Base-by-base conservation (phyloP, 2,888 invertebrate species). In the Lepidochitona cinerea region DNA sequence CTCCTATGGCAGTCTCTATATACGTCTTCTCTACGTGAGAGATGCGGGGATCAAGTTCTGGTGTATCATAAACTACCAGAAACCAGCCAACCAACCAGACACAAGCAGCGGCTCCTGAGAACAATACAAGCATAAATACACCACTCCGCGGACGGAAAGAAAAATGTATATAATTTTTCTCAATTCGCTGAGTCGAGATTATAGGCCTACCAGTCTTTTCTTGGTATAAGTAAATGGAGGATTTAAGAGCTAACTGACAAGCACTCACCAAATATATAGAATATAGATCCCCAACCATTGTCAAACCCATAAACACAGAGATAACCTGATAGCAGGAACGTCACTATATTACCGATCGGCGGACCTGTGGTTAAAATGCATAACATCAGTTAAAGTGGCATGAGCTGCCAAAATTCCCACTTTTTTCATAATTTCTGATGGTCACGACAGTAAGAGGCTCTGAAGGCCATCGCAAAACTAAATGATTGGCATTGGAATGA, bases 331-430 rank as follows among this genome's bases (percentile, higher is more conserved):
- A 81, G 67, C 23, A 79, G 81, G 54, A 85, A 92, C 0, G 92
- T 92, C 14, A 93, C 68, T 26, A 86, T 93, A 29, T 96, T 96
- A 12, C 96, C 96, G 90, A 97, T 95, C 89, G 95, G 95, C 69
- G 95, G 95, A 82, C 97, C 93, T 85, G 75, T 1, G 76, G 68
- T 68, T n/a, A n/a, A n/a, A n/a, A n/a, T n/a, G n/a, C n/a, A n/a
- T n/a, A n/a, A n/a, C n/a, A n/a, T n/a, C n/a, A n/a, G n/a, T n/a
- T n/a, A n/a, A n/a, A n/a, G n/a, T n/a, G n/a, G n/a, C n/a, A n/a
- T n/a, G n/a, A n/a, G n/a, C n/a, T n/a, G n/a, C n/a, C n/a, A n/a
- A n/a, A 49, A 5, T 2, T 5, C n/a, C n/a, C n/a, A n/a, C n/a
- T n/a, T n/a, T n/a, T n/a, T n/a, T n/a, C n/a, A n/a, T n/a, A n/a